Evolutionary conservation across 2,797 vertebrate genomes (phyloP).

Genomic region (Eulemur rubriventer): DNA sequence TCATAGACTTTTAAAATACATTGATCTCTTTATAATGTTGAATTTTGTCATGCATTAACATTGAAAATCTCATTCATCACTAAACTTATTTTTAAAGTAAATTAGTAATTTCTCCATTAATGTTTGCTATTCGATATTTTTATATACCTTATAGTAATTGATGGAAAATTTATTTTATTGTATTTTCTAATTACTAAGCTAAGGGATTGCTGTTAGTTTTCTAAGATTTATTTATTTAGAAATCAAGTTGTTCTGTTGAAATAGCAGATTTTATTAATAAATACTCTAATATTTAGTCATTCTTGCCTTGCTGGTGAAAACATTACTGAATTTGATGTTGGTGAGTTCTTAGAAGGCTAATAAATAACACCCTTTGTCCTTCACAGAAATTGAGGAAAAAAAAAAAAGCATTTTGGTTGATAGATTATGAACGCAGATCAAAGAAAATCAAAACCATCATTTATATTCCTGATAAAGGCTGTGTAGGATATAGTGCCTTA

Average conservation of each 20-base stretch:
- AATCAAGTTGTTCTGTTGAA: background rate
- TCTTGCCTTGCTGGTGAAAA: background rate
- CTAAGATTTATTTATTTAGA: background rate
- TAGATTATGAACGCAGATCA: background rate
- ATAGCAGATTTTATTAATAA: background rate
- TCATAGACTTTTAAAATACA: background rate
- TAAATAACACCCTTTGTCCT: background rate
- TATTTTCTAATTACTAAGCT: background rate
- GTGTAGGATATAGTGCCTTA: background rate
- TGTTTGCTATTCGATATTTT: background rate
- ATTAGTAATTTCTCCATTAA: background rate
- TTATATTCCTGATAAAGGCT: background rate
- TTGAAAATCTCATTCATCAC: background rate
- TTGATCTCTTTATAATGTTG: background rate
- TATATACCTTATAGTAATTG: background rate
- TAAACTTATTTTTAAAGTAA: background rate
- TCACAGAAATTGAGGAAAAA: background rate
- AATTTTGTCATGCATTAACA: background rate
- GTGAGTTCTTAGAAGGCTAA: background rate
- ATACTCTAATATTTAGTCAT: background rate
- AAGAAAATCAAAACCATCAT: background rate
- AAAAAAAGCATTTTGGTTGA: background rate
- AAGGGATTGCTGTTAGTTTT: background rate
- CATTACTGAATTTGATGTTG: background rate
- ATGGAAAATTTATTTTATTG: background rate